Evolutionary conservation across 2,888 invertebrate genomes (phyloP).

Genomic region (Tinea semifulvella): DNA sequence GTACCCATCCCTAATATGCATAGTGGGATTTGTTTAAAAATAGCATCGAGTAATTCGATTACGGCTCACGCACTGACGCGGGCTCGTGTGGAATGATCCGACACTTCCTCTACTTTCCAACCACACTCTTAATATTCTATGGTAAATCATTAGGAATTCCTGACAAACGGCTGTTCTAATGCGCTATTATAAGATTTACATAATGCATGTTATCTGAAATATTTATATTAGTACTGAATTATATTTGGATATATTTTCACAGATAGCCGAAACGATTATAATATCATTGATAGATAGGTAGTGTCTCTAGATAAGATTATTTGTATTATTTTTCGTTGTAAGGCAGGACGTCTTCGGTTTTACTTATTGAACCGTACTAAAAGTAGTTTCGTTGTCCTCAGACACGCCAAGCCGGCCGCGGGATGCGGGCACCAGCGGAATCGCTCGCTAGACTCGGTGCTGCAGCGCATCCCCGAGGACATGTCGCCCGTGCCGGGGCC

Average conservation of each 20-base stretch:
- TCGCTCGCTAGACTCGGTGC: conserved; percentile 88
- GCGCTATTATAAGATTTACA: too few species aligned
- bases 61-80: conserved; percentile 33
- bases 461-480: conserved; percentile 88
- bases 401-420: conserved; percentile 48
- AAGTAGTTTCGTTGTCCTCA: conserved; percentile 36
- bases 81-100: conserved; percentile 31
- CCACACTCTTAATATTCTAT: neutral
- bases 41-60: conserved; percentile 33
- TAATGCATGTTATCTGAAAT: too few species aligned
- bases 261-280: too few species aligned
- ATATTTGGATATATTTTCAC: too few species aligned
- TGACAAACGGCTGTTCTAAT: too few species aligned
- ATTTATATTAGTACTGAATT: too few species aligned
- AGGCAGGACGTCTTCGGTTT: too few species aligned
- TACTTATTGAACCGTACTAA: neutral
- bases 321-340: too few species aligned
- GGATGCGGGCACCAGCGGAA: conserved; percentile 84
- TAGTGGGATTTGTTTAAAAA: conserved; percentile 11
- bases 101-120: neutral
- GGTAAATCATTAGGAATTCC: neutral
- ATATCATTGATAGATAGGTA: too few species aligned
- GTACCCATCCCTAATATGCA: conserved; percentile 1
- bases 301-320: too few species aligned
- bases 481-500: conserved; percentile 68